Evolutionary conservation across 2,888 invertebrate genomes (phyloP).

Genomic region (Eupithecia centaureata): DNA sequence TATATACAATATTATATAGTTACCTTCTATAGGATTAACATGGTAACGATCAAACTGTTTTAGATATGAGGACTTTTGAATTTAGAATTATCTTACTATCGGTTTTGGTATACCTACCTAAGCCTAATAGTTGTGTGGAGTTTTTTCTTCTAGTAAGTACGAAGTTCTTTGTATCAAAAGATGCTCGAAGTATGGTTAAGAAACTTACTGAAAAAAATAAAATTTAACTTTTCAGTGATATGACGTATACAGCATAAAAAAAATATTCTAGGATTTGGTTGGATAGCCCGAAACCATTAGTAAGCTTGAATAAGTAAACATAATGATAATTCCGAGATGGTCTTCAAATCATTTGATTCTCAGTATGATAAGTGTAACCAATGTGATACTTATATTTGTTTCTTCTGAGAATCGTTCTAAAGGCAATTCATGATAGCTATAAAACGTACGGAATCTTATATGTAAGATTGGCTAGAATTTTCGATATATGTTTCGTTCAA

Average conservation of each 20-base stretch:
- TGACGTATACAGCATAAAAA: slow-evolving; percentile 14
- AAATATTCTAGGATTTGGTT: slow-evolving; percentile 27
- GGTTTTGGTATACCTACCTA: neutral
- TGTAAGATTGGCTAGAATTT: neutral
- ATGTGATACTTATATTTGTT: neutral
- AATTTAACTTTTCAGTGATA: neutral
- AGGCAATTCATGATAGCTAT: neutral
- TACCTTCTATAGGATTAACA: too few relatives aligned
- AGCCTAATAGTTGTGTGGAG: neutral
- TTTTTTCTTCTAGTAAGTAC: neutral
- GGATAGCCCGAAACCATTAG: slow-evolving; percentile 12
- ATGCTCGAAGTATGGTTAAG: neutral
- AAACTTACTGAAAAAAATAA: neutral
- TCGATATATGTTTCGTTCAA: neutral
- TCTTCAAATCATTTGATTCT: slow-evolving; percentile 8
- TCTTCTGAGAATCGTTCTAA: neutral
- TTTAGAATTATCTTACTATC: too few relatives aligned
- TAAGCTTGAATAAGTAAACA: slow-evolving; percentile 20
- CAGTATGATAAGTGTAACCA: neutral
- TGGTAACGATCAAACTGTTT: too few relatives aligned
- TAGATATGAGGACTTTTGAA: too few relatives aligned
- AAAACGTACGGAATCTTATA: neutral
- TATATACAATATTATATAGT: too few relatives aligned
- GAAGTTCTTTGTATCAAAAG: neutral
- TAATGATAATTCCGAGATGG: slow-evolving; percentile 10